Base-by-base conservation (phyloP, 37 sponge, comb jelly and placozoan species). In the Oscarella lobularis region DNA sequence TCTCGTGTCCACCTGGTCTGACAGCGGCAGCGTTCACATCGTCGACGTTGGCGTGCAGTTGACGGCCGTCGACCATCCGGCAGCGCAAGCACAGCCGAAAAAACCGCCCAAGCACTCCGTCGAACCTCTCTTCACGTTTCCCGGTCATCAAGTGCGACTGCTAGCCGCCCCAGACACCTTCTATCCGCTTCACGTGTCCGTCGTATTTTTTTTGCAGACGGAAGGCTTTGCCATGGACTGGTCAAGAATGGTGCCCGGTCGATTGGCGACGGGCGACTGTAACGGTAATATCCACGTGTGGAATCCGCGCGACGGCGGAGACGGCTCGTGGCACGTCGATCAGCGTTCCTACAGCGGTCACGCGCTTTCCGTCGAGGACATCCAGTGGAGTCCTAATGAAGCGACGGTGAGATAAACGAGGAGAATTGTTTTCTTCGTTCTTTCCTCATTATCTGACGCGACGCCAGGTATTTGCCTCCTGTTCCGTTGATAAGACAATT, bases 381-480 rank as follows among this genome's bases (percentile, higher is more conserved):
- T 98, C 6, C 98, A 95, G 75, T 98, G 99, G 99, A 91, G 92
- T 69, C 99, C 91, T 36, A 90, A 90, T 82, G 94, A 98, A 66
- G 85, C 79, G 3, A 87, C 85, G 76, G 95, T 91, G 55, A 84
- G 92, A 36, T 31, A 1, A 0, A 2, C 14, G 60, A 27, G 14
- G 20, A 20, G 41, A 2, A 71, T 38, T 71, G 9, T 67, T 74
- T 1, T 78, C 37, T 78, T 31, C 9, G 30, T 77, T 36, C 1
- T 6, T 38, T 2, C 29, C 9, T 9, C 20, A 35, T 70, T 20
- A 27, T 71, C 27, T 71, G 75, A 9, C 20, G 20, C 37, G 2
- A 14, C 54, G 70, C 31, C 67, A 95, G 87, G 96, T 98, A 35
- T 88, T 98, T 79, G 91, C 99, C 0, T 88, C 92, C 3, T 98